Base-by-base conservation (phyloP, 2,113 vertebrate genomes). In the Sinocyclocheilus maitianheensis region DNA sequence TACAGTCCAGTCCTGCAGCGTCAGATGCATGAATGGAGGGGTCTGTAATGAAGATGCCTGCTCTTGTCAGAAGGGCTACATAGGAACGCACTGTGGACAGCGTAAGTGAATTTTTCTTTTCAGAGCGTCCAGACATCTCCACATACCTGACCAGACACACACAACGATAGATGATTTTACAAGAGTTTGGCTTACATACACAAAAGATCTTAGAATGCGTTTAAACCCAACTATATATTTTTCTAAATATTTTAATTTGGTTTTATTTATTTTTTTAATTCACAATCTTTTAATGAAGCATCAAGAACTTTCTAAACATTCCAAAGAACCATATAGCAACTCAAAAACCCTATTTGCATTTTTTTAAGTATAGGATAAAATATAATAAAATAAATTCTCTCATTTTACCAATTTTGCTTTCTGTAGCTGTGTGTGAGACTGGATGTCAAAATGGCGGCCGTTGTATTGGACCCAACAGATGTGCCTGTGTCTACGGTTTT, bases 401-500 rank as follows among this genome's bases (percentile, higher is more conserved):
- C 34, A 74, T 30, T 76, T 87, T 11, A 84, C 10, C 83, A 81
- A 81, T 69, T 81, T 76, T 40, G 3, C 6, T 82, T 48, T 72
- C 77, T 55, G 0, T 87, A 99, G 98, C 98, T 22, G 96, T 99
- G 87, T 99, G 98, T 84, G 98, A 99, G 90, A 98, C 93, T 0
- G 96, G 97, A 63, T 99, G 98, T 91, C 97, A 99, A 92, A 99
- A 99, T 0, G 97, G 97, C 1, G 98, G 98, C 0, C 96, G 98
- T 0, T 99, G 97, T 92, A 98, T 99, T 1, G 98, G 97, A 1
- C 97, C 98, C 79, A 99, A 96, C 93, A 96, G 97, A 87, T 99
- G 98, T 77, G 98, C 98, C 0, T 99, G 98, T 0, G 96, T 99
- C 87, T 99, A 99, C 0, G 98, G 98, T 85, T 99, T 99, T 94